Conservation (phyloP, 2,888 invertebrate genomes). For the Agrochola circellaris region DNA sequence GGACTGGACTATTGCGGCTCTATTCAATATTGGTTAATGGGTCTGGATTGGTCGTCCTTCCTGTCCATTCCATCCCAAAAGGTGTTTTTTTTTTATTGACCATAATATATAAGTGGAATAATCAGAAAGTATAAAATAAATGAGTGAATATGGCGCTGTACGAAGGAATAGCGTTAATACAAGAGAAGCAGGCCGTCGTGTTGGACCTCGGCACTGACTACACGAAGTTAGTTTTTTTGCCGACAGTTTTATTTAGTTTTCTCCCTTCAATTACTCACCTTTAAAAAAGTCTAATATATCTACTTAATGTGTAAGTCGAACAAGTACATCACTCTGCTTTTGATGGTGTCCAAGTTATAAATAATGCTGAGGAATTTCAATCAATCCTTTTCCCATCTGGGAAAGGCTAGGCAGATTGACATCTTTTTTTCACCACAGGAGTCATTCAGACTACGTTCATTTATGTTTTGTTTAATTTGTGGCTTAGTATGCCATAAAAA, state of each 20-base stretch:
- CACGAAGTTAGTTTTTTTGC: constrained; percentile 94
- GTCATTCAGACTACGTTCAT: neutral
- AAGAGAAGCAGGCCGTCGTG: constrained; percentile 97
- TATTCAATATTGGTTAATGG: no score
- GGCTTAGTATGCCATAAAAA: neutral
- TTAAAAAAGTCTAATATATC: neutral
- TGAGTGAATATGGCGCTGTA: constrained; percentile 92
- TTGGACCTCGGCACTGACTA: constrained; percentile 97
- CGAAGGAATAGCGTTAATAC: constrained; percentile 94
- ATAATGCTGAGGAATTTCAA: neutral
- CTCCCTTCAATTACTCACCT: neutral
- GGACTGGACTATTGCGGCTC: no score
- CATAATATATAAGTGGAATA: neutral
- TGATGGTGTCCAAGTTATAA: neutral
- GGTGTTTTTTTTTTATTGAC: neutral
- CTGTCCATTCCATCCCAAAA: no score
- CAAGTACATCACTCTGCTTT: neutral
- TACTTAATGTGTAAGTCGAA: neutral
- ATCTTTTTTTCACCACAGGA: no score
- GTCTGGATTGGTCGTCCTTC: no score
- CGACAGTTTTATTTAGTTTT: neutral
- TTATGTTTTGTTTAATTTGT: neutral
- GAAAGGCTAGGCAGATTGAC: no score
- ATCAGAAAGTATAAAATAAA: constrained; percentile 5
- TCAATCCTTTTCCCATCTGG: no score